Base-by-base conservation (phyloP, 1,140 invertebrate genomes). In the Drosophila obscura region DNA sequence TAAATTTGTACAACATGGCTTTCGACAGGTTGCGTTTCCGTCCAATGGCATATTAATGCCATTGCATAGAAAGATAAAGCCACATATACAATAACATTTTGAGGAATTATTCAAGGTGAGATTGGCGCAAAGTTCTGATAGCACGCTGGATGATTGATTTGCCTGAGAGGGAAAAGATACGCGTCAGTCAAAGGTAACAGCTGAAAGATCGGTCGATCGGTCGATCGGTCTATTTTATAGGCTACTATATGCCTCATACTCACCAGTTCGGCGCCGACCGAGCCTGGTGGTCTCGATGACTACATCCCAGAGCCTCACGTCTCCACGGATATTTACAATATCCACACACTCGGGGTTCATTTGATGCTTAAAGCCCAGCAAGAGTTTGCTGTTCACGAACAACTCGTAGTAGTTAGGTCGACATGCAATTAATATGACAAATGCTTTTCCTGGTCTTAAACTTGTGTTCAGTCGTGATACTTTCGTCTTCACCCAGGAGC, bases 311-410 rank as follows among this genome's bases (percentile, higher is more conserved):
- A 90, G 58, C 43, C 67, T 77, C 0, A 93, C 73, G 58, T 93
- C 92, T 11, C 93, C 93, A 26, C 91, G 78, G 28, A 93, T 92
- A 44, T 91, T 91, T 1, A 93, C 75, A 4, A 91, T 91, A 66
- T 92, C 80, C 28, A 93, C 88, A 5, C 76, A 66, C 5, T 64
- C 65, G 4, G 87, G 67, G 24, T 64, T 61, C 61, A 76, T 75
- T 24, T 88, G 76, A 73, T 91, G 90, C 31, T 78, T 77, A 58
- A 92, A 93, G 39, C 90, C 79, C 15, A 91, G 69, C 39, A 91
- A 71, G 41, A 92, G 66, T 58, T 88, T 77, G 15, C 73, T 84
- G 65, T 93, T 90, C 4, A 93, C 77, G 84, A 85, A 92, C 51
- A 93, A 59, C n/a, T 90, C 81, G 73, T 92, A 93, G 28, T 58